phyloP scores from a whole-genome alignment of 2,113 vertebrate species.

The Equus przewalskii region DNA sequence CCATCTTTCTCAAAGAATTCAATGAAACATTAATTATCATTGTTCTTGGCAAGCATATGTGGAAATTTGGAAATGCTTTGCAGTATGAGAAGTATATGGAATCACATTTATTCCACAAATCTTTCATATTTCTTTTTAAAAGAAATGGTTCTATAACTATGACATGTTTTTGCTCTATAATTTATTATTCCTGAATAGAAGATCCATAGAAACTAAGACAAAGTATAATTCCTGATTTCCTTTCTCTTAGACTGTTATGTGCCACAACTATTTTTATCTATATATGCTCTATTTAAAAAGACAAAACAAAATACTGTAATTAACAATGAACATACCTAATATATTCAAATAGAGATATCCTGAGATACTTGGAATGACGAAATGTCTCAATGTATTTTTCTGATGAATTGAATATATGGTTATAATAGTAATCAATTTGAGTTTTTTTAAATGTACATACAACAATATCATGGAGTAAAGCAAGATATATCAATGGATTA shows the following conservation, averaged over 20 bases:
- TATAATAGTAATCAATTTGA: not conserved
- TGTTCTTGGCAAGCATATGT: conserved; percentile 77
- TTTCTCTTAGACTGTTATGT: not conserved
- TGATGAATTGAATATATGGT: not conserved
- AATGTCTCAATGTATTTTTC: not conserved
- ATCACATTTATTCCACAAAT: conserved; percentile 69
- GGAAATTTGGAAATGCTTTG: conserved; percentile 77
- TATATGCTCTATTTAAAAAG: conserved; percentile 4
- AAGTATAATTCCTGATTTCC: conserved; percentile 24
- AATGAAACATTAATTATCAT: conserved; percentile 82
- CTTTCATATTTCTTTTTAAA: conserved; percentile 72
- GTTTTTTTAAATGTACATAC: not conserved
- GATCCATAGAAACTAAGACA: conserved; percentile 38
- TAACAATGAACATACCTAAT: not conserved
- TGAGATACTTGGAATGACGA: not conserved
- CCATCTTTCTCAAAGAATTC: conserved; percentile 75
- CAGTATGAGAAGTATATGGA: conserved; percentile 61
- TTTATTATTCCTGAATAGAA: conserved; percentile 67
- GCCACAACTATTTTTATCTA: conserved; percentile 26
- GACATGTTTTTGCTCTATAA: conserved; percentile 62
- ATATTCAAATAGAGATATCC: not conserved
- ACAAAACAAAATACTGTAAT: not conserved
- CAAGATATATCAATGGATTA: not conserved
- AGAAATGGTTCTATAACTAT: conserved; percentile 66
- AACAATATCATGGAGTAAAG: not conserved